Conservation (phyloP, 2,113 vertebrate genomes). For the Herpailurus yagouaroundi region DNA sequence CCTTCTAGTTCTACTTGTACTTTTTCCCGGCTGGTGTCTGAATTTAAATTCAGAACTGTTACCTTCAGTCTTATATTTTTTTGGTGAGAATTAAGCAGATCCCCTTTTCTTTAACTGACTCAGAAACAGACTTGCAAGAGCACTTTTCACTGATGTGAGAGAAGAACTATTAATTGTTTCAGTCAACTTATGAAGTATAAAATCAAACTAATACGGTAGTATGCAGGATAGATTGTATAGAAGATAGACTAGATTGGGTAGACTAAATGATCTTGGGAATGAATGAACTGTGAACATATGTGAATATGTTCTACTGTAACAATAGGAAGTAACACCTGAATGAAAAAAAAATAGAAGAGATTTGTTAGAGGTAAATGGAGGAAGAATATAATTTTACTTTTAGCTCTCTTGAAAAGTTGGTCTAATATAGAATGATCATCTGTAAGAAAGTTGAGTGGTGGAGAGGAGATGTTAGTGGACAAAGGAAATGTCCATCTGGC, state of each 20-base stretch:
- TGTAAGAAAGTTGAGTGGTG: neutral
- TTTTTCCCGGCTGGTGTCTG: neutral
- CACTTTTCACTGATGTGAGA: neutral
- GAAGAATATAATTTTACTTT: conserved; percentile 3
- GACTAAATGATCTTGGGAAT: neutral
- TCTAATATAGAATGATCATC: neutral
- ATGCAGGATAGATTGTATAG: neutral
- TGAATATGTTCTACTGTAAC: neutral
- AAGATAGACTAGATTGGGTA: neutral
- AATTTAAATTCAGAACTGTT: neutral
- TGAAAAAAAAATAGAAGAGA: neutral
- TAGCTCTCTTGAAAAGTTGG: neutral
- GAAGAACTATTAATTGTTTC: neutral
- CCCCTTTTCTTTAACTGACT: neutral
- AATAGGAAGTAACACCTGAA: neutral
- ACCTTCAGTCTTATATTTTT: neutral
- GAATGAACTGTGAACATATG: neutral
- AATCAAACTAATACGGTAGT: neutral
- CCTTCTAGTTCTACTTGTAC: neutral
- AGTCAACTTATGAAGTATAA: neutral
- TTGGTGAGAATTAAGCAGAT: neutral
- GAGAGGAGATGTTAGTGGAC: neutral
- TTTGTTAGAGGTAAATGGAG: neutral
- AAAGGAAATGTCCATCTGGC: neutral
- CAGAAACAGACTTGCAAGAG: neutral